A percentile compares a stretch with the other conserved stretches of the same genome.
These are phyloP conservation scores for Xyrichtys novacula DNA, from an alignment of 2,797 vertebrate species.

Conservation along the genomic window DNA sequence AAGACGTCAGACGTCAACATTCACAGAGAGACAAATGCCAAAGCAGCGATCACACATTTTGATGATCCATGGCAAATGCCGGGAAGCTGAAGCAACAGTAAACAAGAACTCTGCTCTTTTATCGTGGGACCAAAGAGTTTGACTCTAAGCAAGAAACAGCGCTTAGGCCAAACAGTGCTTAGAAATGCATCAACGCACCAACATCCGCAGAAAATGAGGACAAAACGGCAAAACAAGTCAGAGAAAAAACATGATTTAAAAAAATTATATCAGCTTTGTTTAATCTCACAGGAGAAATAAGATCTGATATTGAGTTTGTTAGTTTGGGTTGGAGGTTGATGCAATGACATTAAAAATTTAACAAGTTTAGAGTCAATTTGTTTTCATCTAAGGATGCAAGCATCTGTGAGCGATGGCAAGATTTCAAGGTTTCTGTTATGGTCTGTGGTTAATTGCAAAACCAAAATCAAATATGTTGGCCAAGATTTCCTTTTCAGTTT, in stretches of 20 bases:
- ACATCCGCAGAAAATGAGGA: neutral
- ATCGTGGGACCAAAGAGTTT: conserved; percentile 9
- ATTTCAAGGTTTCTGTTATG: too few species aligned
- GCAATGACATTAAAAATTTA: conserved; percentile 21
- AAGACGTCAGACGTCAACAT: conserved; percentile 35
- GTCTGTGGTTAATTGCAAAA: too few species aligned
- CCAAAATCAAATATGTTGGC: too few species aligned
- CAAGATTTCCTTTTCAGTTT: too few species aligned
- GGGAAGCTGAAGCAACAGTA: neutral
- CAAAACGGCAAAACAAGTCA: neutral
- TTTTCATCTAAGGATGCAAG: neutral
- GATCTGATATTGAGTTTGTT: conserved; percentile 1
- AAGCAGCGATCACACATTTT: conserved; percentile 1
- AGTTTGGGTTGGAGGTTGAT: neutral
- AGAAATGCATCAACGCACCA: conserved; percentile 9
- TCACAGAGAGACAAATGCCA: conserved; percentile 15
- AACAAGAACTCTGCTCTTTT: conserved; percentile 9
- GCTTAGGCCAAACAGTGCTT: neutral
- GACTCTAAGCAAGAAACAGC: conserved; percentile 9
- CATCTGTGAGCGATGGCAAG: neutral
- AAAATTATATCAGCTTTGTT: neutral
- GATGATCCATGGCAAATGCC: conserved; percentile 25
- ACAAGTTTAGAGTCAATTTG: neutral
- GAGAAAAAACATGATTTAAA: neutral
- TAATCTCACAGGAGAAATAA: conserved; percentile 4